A percentile compares a stretch with the other conserved stretches of the same genome.
These are phyloP conservation scores for Hypena proboscidalis DNA, from an alignment of 2,888 invertebrate genomes.

Conservation along the genomic window DNA sequence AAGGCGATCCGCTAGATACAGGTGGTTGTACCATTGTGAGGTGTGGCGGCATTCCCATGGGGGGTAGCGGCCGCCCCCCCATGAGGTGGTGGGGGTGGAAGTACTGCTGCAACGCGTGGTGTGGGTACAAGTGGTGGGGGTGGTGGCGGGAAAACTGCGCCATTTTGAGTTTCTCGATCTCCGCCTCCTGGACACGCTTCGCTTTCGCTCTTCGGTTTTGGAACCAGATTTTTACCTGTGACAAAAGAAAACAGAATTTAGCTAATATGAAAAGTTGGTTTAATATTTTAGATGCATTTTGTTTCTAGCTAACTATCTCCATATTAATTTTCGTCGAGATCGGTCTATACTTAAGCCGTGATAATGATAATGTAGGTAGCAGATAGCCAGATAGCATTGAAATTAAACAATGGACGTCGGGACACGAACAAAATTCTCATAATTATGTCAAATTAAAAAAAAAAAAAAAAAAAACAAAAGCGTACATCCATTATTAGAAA, in stretches of 20 bases:
- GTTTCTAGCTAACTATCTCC: too few relatives aligned
- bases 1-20: slow-evolving; percentile 72
- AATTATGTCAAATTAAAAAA: too few relatives aligned
- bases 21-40: slow-evolving; percentile 79
- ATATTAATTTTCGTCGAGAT: too few relatives aligned
- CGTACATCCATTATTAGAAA: too few relatives aligned
- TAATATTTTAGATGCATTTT: too few relatives aligned
- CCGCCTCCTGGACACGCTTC: slow-evolving; percentile 98
- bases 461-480: too few relatives aligned
- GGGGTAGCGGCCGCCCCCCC: slow-evolving; percentile 77
- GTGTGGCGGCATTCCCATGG: slow-evolving; percentile 77
- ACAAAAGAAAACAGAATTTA: slow-evolving; percentile 65
- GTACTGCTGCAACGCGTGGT: slow-evolving; percentile 86
- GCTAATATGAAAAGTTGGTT: neutral
- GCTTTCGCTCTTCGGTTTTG: slow-evolving; percentile 98
- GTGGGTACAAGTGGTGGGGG: slow-evolving; percentile 85
- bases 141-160: slow-evolving; percentile 87
- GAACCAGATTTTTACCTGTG: slow-evolving; percentile 95
- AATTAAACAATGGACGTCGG: too few relatives aligned
- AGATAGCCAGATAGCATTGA: too few relatives aligned
- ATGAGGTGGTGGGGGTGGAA: slow-evolving; percentile 86
- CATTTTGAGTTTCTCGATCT: slow-evolving; percentile 98
- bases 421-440: too few relatives aligned
- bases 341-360: too few relatives aligned
- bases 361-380: too few relatives aligned